Evolutionary conservation across 2,113 vertebrate genomes (phyloP), one percentile per base, ranked within the genome.

Genomic region (Echinops telfairi): DNA sequence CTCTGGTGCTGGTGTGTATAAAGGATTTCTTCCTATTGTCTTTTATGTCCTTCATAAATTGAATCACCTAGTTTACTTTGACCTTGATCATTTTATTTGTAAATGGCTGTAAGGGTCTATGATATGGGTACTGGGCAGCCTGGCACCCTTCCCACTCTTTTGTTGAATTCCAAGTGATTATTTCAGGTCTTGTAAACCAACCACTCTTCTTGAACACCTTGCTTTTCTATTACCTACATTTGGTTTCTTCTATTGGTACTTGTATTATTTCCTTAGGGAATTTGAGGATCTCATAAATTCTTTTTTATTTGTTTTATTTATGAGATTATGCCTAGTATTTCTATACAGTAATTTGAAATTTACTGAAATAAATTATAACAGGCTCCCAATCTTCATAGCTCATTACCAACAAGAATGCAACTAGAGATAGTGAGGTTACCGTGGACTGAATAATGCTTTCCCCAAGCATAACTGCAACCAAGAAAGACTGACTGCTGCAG

Each of bases 211-310:
- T 89, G 88, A 93, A 91, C 75, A 94, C 79, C 89, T 93, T 81
- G 85, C 83, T 83, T 94, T 90, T 62, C 86, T 62, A 81, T 95
- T 92, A 91, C 71, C 84, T 86, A 43, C 87, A 89, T 84, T 87
- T 78, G 95, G 85, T 85, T 97, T 94, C 86, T 93, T 88, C 93
- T 91, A 92, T 93, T 68, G 29, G 47, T 89, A 25, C 40, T 81
- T 94, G 79, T 91, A 85, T 97, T 91, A 95, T 94, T 96, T 96
- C 93, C 85, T 95, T 93, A 88, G 93, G 76, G 79, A 95, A 94
- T 89, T 19, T 88, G 77, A 93, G 93, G 89, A 95, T 89, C 78
- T 16, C 73, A 88, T 93, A 94, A 96, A 95, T 96, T 95, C 89
- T 77, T 79, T 88, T 93, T 95, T 90, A 91, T 95, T 94, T 95